A percentile compares a stretch with the other conserved stretches of the same genome.
Conservation (phyloP, 2,797 vertebrate genomes). For the Helarctos malayanus region DNA sequence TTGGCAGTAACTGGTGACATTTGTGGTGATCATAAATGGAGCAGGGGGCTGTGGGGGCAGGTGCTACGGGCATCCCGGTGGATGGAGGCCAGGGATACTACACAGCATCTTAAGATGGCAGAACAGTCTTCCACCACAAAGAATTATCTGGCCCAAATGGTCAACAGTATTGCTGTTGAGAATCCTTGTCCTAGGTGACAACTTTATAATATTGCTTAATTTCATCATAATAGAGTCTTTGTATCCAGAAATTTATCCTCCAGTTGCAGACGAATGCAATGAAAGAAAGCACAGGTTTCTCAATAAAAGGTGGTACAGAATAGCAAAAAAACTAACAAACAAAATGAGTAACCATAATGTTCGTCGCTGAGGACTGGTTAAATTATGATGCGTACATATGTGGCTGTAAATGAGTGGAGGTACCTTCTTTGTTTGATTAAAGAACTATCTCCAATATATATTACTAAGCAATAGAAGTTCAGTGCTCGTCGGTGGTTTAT, state of each 20-base stretch:
- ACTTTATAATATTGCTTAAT: not conserved
- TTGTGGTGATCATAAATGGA: not conserved
- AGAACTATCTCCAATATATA: not conserved
- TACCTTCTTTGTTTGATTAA: not conserved
- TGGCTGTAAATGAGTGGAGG: not conserved
- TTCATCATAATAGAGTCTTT: not conserved
- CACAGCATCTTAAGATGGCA: not conserved
- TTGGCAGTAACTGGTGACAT: not conserved
- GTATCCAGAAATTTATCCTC: not conserved
- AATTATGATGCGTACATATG: not conserved
- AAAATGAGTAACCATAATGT: not conserved
- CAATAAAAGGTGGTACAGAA: not conserved
- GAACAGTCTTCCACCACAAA: not conserved
- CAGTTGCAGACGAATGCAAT: not conserved
- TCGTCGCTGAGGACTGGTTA: not conserved
- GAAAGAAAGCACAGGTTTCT: not conserved
- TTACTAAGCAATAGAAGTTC: not conserved
- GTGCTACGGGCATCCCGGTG: not conserved
- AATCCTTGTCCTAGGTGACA: not conserved
- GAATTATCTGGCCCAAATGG: not conserved
- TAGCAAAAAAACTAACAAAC: not conserved
- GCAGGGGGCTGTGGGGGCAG: not conserved
- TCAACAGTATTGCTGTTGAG: not conserved
- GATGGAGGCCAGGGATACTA: not conserved
- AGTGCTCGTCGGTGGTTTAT: not conserved